phyloP scores from a whole-genome alignment of 2,888 invertebrate genomes.

The Leptinotarsa rubiginosa region DNA sequence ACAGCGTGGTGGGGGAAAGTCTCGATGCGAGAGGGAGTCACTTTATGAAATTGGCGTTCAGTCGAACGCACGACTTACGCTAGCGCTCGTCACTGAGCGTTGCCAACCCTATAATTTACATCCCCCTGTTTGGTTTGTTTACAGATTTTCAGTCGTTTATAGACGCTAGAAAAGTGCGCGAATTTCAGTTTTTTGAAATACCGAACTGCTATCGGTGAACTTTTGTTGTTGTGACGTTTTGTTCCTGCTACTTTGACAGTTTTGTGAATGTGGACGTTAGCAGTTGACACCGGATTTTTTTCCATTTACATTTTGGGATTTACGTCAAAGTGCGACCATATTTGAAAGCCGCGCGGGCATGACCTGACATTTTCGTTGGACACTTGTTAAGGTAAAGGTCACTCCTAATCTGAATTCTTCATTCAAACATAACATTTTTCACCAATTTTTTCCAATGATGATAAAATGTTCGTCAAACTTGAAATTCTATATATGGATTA shows the following conservation, averaged over 20 bases:
- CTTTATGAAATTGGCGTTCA: constrained; percentile 38
- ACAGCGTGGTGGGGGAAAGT: constrained; percentile 42
- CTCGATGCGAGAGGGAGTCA: constrained; percentile 45
- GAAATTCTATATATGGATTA: too few relatives aligned
- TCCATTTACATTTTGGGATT: constrained; percentile 1
- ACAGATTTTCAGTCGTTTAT: constrained; percentile 21
- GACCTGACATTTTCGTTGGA: constrained; percentile 8
- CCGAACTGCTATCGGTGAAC: constrained; percentile 12
- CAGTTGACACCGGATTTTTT: constrained; percentile 11
- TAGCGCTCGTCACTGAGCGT: constrained; percentile 38
- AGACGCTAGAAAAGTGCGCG: constrained; percentile 26
- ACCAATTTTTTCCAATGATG: not conserved
- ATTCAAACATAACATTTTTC: not conserved
- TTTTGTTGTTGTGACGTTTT: constrained; percentile 23
- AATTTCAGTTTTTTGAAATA: constrained; percentile 14
- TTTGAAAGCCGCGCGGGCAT: constrained; percentile 1
- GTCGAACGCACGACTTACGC: constrained; percentile 46
- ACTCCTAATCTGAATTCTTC: not conserved
- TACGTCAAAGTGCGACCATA: constrained; percentile 2
- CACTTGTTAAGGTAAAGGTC: constrained; percentile 17
- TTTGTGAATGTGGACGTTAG: constrained; percentile 21
- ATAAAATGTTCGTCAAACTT: not conserved
- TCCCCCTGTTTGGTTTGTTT: constrained; percentile 43
- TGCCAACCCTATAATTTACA: constrained; percentile 38
- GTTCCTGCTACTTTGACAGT: constrained; percentile 13